Base-by-base conservation (phyloP, 1,140 invertebrate species). In the Stenopsyche tienmushanensis region DNA sequence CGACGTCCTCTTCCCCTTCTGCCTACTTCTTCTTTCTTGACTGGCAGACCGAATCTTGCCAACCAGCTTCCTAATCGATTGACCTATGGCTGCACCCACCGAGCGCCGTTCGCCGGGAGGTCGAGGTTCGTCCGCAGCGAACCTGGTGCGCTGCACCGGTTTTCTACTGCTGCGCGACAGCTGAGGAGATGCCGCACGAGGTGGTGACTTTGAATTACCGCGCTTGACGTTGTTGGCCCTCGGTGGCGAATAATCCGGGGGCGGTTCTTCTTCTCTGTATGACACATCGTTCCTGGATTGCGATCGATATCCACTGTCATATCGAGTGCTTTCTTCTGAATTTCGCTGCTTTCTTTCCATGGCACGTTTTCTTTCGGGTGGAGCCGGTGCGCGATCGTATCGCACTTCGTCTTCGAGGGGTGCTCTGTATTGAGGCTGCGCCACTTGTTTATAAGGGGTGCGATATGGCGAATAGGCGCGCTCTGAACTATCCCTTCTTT, bases 31-130 rank as follows among this genome's bases (percentile, higher is more conserved):
- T n/a, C 88, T 82, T 73, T 90, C 89, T 0, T 85, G 82, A 59
- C 88, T 90, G 3, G 87, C 87, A 1, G 88, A 90, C 0, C 89
- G 83, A 42, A 92, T 86, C 74, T 90, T 90, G 29, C 88, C 88
- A 2, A 92, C 88, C 52, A 92, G 75, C 72, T 90, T 90, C 49
- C 90, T 81, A 69, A 92, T 87, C 0, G 89, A 91, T 59, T 89
- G 87, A 10, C 87, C 86, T 57, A 84, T 85, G 3, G 82, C 82
- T 7, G 82, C 78, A 1, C 83, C 82, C 47, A 84, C 78, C 7
- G 82, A 83, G 10, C 83, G 81, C n/a, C 79, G 73, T 9, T 79
- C 80, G 5, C 78, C 76, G 0, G 78, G 79, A 29, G 77, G 73
- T 18, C 75, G 80, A n/a, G 76, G 75, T 45, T 78, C 75, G 65